Conservation (phyloP, 1,140 invertebrate species). For the Reticulitermes speratus region DNA sequence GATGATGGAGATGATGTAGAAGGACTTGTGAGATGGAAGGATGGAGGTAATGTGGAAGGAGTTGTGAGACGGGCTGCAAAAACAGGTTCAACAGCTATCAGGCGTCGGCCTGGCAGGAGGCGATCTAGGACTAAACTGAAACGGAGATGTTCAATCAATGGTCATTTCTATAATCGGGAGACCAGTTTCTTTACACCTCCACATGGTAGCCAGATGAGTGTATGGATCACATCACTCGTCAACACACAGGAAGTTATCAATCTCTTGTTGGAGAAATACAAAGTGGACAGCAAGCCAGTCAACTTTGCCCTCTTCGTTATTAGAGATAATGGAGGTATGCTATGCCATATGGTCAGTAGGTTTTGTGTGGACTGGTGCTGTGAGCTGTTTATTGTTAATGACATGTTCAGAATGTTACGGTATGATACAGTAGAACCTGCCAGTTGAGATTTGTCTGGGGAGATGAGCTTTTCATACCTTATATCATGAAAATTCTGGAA, state of each 20-base stretch:
- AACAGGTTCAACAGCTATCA: conserved; percentile 65
- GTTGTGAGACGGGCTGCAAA: conserved; percentile 31
- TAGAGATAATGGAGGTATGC: conserved; percentile 76
- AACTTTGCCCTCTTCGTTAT: conserved; percentile 83
- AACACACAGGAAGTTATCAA: conserved; percentile 81
- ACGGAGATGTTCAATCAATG: conserved; percentile 82
- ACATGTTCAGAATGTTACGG: too few species aligned
- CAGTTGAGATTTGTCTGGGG: too few species aligned
- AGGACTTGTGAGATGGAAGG: conserved; percentile 13
- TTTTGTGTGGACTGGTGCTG: background rate
- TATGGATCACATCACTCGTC: conserved; percentile 80
- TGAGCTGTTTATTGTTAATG: too few species aligned
- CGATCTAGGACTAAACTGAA: conserved; percentile 67
- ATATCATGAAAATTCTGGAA: too few species aligned
- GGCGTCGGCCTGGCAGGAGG: conserved; percentile 61
- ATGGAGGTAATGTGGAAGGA: conserved; percentile 20
- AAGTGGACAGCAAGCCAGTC: conserved; percentile 73
- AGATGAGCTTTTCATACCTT: too few species aligned
- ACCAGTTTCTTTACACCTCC: conserved; percentile 86
- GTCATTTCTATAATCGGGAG: conserved; percentile 85
- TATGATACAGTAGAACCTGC: too few species aligned
- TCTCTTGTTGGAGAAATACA: conserved; percentile 83
- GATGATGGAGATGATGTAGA: conserved; percentile 20
- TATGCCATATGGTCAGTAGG: background rate
- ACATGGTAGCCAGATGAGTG: conserved; percentile 80